These are phyloP conservation scores for Popillia japonica DNA, from an alignment of 1,140 invertebrate species.

Conservation along the genomic window DNA sequence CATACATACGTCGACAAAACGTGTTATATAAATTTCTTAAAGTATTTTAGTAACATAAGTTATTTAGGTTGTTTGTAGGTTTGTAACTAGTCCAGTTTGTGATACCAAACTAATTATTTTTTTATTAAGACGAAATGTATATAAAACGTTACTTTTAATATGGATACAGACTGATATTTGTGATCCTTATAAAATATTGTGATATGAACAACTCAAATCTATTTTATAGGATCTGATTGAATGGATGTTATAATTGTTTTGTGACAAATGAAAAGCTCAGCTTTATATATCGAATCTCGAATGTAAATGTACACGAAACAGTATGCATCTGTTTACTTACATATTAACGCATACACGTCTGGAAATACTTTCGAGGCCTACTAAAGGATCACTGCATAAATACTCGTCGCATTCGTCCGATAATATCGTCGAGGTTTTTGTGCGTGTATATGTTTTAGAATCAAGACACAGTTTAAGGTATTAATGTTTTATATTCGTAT, in stretches of 20 bases:
- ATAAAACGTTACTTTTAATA: not conserved
- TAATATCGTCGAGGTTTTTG: too few relatives aligned
- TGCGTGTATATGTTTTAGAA: too few relatives aligned
- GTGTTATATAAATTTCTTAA: not conserved
- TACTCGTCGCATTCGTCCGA: too few relatives aligned
- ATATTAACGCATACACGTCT: not conserved
- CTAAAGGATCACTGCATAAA: too few relatives aligned
- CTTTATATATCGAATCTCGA: not conserved
- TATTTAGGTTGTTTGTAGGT: not conserved
- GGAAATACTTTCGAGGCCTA: too few relatives aligned
- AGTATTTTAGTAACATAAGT: too few relatives aligned
- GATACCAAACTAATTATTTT: not conserved
- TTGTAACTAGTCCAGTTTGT: constrained; percentile 35
- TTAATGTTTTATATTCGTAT: constrained; percentile 4
- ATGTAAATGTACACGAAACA: not conserved
- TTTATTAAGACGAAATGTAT: not conserved
- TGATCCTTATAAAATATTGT: constrained; percentile 39
- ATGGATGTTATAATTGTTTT: constrained; percentile 21
- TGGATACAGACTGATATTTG: not conserved
- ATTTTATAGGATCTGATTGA: constrained; percentile 37
- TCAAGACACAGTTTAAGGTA: too few relatives aligned
- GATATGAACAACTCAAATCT: constrained; percentile 28
- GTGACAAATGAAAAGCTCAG: not conserved
- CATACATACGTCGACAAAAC: not conserved
- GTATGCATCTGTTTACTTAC: constrained; percentile 11